Base-by-base conservation (phyloP, 1,140 invertebrate genomes). In the Hermetia illucens region DNA sequence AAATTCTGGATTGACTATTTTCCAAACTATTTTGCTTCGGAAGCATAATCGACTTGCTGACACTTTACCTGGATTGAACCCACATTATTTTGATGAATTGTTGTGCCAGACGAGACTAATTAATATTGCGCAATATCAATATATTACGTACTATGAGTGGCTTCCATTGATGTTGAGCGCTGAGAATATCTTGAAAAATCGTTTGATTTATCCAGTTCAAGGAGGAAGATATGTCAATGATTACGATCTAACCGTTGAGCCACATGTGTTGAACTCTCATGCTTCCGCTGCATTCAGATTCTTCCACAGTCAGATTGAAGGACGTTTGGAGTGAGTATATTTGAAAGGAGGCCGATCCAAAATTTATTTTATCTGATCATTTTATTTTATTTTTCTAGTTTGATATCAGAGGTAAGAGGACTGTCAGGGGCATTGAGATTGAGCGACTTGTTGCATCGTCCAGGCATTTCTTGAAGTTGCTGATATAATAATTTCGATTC, bases 31-130 rank as follows among this genome's bases (percentile, higher is more conserved):
- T 3, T 68, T 88, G 30, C 63, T 93, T 37, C 67, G 93, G 40
- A 84, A 95, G 55, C 92, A 97, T 57, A 97, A 97, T 60, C 70
- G 84, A 31, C 66, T 96, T 15, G 88, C 90, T 1, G 70, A 74
- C 24, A 60, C 55, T 21, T 62, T 98, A 1, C 54, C 70, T 0
- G 50, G 65, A 5, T 51, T 94, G 1, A 96, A 96, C 64, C 82
- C 83, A 0, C 80, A 85, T 44, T 92, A 87, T 82, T 70, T 74
- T 41, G 88, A 92, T 51, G 86, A 91, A 55, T 82, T 70, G 0
- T 57, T 84, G 3, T 93, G 79, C 63, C 89, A 96, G 58, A 69
- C 85, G 0, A 67, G 89, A 39, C 71, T 76, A 43, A 87, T 94
- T 34, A 62, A 70, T 37, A 77, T 77, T 27, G 87, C 81, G 2